Evolutionary conservation across 2,113 vertebrate genomes (phyloP).

Genomic region (Riparia riparia): DNA sequence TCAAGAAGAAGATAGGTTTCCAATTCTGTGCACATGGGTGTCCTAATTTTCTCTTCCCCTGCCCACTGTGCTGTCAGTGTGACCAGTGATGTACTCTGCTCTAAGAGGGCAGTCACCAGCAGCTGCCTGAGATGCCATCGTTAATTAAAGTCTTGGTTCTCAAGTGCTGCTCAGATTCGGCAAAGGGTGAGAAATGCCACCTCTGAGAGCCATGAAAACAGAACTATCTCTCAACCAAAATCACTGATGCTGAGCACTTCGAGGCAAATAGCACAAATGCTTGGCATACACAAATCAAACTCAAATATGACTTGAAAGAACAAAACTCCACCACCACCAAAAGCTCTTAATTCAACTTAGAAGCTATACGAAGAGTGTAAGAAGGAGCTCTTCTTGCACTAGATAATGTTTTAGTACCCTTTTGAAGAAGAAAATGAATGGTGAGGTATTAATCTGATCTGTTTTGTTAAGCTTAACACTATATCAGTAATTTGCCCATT

Average conservation of each 20-base stretch:
- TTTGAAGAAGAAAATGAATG: background rate
- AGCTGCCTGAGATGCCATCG: background rate
- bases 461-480: background rate
- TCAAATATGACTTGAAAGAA: background rate
- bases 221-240: background rate
- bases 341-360: background rate
- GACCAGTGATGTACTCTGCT: background rate
- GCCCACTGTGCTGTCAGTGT: background rate
- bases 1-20: background rate
- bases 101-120: background rate
- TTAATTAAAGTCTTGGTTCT: constrained; percentile 23
- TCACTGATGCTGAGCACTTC: background rate
- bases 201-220: background rate
- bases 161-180: constrained; percentile 5
- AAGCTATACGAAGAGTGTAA: background rate
- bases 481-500: background rate
- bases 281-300: background rate
- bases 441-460: background rate
- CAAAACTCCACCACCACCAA: background rate
- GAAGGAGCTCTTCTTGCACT: background rate
- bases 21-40: background rate
- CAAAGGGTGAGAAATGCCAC: constrained; percentile 25
- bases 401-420: background rate
- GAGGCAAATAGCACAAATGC: background rate
- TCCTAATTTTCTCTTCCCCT: background rate